phyloP scores from a whole-genome alignment of 2,797 vertebrate species.

The Furcifer pardalis region DNA sequence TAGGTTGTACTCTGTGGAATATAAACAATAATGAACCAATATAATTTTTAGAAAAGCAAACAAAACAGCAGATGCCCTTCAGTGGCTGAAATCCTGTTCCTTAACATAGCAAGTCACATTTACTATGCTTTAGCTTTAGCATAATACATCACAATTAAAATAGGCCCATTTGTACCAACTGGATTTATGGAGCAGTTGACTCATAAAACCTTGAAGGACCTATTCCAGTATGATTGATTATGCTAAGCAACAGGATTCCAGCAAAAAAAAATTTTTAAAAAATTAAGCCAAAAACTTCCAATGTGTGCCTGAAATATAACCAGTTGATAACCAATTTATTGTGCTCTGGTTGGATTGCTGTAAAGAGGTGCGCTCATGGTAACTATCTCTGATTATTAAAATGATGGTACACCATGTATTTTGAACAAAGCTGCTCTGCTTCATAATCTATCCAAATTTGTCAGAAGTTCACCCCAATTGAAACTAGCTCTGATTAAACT shows the following conservation, averaged over 20 bases:
- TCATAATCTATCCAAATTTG: not conserved
- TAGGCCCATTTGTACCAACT: too few species aligned
- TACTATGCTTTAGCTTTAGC: too few species aligned
- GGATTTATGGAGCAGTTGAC: too few species aligned
- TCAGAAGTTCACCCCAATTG: too few species aligned
- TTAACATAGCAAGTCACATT: too few species aligned
- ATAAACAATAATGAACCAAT: constrained; percentile 14
- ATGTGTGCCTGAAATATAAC: not conserved
- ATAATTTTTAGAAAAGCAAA: not conserved
- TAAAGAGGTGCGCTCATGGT: not conserved
- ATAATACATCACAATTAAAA: too few species aligned
- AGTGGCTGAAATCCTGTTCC: not conserved
- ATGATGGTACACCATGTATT: not conserved
- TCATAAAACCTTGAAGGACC: too few species aligned
- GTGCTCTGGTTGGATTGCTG: not conserved
- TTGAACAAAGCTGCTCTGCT: not conserved
- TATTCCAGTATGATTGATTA: constrained; percentile 5
- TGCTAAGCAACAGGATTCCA: too few species aligned
- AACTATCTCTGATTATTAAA: not conserved
- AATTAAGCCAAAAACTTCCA: constrained; percentile 25
- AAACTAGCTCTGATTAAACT: not conserved
- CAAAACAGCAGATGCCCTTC: constrained; percentile 41
- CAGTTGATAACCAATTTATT: not conserved
- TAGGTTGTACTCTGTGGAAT: not conserved
- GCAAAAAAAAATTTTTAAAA: too few species aligned